These are phyloP conservation scores for Campylomormyrus tamandua DNA, from an alignment of 2,113 vertebrate genomes.

Conservation along the genomic window DNA sequence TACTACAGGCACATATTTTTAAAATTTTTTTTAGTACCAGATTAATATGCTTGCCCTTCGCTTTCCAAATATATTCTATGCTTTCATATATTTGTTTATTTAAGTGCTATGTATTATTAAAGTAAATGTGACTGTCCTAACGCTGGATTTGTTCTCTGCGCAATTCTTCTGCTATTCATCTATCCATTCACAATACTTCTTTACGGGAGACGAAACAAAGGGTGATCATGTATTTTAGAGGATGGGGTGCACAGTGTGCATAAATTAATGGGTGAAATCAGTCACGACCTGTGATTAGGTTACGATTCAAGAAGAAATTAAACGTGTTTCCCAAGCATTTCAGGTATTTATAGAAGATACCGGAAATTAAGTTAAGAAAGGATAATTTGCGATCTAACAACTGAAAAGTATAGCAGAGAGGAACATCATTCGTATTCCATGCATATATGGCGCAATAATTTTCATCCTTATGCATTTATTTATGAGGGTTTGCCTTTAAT, in stretches of 20 bases:
- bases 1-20: background rate
- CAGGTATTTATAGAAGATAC: background rate
- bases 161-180: background rate
- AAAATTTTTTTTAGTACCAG: background rate
- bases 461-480: background rate
- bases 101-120: background rate
- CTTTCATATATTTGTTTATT: background rate
- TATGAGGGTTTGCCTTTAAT: background rate
- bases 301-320: background rate
- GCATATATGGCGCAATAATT: background rate
- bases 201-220: background rate
- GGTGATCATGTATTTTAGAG: background rate
- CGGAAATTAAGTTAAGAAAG: background rate
- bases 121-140: background rate
- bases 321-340: background rate
- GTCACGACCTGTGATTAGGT: constrained; percentile 1
- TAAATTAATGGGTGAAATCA: background rate
- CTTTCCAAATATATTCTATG: background rate
- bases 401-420: background rate
- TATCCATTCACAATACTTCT: background rate
- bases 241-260: background rate
- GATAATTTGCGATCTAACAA: background rate
- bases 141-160: background rate
- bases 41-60: background rate
- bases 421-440: background rate